phyloP scores from a whole-genome alignment of 2,888 invertebrate genomes.

The Eueremaeus valkanovi region DNA sequence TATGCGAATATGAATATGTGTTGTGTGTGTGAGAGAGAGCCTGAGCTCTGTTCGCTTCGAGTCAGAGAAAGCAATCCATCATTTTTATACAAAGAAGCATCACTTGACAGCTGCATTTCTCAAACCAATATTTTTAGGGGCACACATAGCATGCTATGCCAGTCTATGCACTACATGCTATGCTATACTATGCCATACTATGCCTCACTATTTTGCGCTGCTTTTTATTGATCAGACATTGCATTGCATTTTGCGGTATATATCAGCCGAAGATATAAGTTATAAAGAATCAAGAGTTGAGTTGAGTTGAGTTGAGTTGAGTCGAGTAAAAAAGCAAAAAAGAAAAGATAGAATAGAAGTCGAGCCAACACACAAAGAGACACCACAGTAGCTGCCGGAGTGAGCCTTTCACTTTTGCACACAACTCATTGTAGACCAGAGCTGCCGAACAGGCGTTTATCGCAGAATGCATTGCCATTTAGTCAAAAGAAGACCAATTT shows the following conservation, averaged over 20 bases:
- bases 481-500: too few species aligned
- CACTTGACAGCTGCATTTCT: constrained; percentile 42
- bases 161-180: background rate
- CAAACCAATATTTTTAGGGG: constrained; percentile 39
- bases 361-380: constrained; percentile 16
- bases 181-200: background rate
- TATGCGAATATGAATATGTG: constrained; percentile 27
- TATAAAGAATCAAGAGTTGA: constrained; percentile 35
- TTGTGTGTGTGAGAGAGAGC: background rate
- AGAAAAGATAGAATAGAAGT: constrained; percentile 34
- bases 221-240: constrained; percentile 36
- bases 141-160: constrained; percentile 31
- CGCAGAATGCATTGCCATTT: too few species aligned
- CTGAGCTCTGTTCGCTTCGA: constrained; percentile 34
- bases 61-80: constrained; percentile 37
- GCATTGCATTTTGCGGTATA: constrained; percentile 36
- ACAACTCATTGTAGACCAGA: too few species aligned
- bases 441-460: too few species aligned
- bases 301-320: too few species aligned
- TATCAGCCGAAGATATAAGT: constrained; percentile 23
- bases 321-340: constrained; percentile 6
- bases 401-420: background rate
- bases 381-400: background rate
- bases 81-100: constrained; percentile 40
- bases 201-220: background rate